Evolutionary conservation across 2,113 vertebrate genomes (phyloP), one percentile per base, ranked within the genome.

Genomic region (Calyptommatus sinebrachiatus): DNA sequence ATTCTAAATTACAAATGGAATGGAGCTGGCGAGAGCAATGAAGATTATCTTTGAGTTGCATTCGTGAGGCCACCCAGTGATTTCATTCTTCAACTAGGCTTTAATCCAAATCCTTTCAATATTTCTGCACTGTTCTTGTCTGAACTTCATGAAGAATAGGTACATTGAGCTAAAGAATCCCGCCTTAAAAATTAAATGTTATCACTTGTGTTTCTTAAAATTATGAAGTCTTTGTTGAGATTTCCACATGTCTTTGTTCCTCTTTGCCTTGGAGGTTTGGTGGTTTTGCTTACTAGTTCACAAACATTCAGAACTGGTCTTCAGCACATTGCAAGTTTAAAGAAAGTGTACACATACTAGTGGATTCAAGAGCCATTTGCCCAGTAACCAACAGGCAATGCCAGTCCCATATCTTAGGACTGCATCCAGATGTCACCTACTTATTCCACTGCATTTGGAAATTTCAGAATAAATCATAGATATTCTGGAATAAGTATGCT

Each of bases 51-150:
- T 24, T 57, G 50, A 77, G 31, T 69, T 16, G 24, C 29, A 70
- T 26, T n/a, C 12, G 50, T 11, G 67, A 78, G 77, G 50, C 77
- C 77, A 70, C 66, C 50, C 77, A 78, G 50, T 70, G 70, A 61
- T 24, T 68, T 46, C 26, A 53, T 60, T 67, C 60, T 67, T 28
- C 31, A 11, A 53, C n/a, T 61, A 69, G 24, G 53, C 69, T 28
- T 61, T 60, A 48, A 60, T 78, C 67, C 66, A 57, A 78, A 29
- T 41, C 50, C 76, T 60, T 41, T 31, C 50, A 70, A 53, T 50
- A 70, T 24, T 69, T 78, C n/a, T 41, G 48, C 66, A 60, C 7
- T 70, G 48, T 57, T n/a, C 18, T 22, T 60, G 29, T 18, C 76
- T 70, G 50, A 60, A 18, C 67, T 24, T 41, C 41, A 35, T 18